Evolutionary conservation across 2,797 vertebrate genomes (phyloP).

Genomic region (Crax fasciolata): DNA sequence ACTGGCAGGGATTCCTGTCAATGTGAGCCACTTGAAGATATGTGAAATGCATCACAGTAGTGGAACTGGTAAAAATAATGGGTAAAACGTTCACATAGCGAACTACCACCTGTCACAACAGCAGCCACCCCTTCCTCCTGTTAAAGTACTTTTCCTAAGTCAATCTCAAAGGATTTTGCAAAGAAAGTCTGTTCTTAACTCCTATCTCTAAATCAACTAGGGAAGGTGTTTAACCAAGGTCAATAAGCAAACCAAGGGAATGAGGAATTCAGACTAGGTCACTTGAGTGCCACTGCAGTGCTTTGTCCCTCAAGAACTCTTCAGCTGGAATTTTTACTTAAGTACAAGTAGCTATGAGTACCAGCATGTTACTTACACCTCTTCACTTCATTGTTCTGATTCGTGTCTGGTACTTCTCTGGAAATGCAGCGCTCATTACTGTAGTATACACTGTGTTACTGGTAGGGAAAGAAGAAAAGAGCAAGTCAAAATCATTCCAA

Average conservation of each 20-base stretch:
- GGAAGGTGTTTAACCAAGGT: neutral
- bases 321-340: neutral
- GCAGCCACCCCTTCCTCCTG: neutral
- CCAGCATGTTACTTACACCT: neutral
- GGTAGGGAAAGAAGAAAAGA: neutral
- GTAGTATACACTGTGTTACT: slow-evolving; percentile 85
- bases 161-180: neutral
- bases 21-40: neutral
- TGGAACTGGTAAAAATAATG: neutral
- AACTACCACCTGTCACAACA: neutral
- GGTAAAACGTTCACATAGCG: neutral
- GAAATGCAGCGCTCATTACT: slow-evolving; percentile 81
- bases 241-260: neutral
- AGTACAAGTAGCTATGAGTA: neutral
- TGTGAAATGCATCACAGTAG: rapidly evolving
- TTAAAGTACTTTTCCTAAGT: neutral
- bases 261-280: neutral
- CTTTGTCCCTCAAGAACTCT: neutral
- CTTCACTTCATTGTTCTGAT: slow-evolving; percentile 66
- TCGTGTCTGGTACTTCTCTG: slow-evolving; percentile 77
- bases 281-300: neutral
- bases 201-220: neutral
- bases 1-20: neutral
- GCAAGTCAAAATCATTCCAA: neutral
- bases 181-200: neutral